Percentiles rank a stretch among this genome's conserved stretches.
phyloP scores from a whole-genome alignment of 35 echinoderm and acorn worm genomes.

The Heliocidaris erythrogramma region DNA sequence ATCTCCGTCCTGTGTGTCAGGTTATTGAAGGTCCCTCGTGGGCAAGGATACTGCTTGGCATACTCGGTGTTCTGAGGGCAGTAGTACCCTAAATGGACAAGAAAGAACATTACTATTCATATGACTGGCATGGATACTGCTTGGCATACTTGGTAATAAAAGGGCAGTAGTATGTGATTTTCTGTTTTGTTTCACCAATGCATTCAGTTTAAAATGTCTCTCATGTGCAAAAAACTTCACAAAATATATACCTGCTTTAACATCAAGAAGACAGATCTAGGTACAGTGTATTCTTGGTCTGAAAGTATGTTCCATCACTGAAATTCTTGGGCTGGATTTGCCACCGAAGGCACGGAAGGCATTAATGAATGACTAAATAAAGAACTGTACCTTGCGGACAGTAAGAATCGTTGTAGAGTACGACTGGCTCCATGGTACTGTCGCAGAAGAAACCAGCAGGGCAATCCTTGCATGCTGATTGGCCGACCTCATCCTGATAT shows the following conservation, averaged over 20 bases:
- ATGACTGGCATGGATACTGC: neutral
- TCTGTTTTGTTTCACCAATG: too few species aligned
- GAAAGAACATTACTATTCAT: neutral
- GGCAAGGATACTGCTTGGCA: conserved; percentile 82
- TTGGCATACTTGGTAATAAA: conserved; percentile 10
- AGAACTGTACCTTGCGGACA: conserved; percentile 78
- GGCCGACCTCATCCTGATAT: conserved; percentile 93
- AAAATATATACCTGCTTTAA: too few species aligned
- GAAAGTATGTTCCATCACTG: too few species aligned
- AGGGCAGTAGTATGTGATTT: conserved; percentile 52
- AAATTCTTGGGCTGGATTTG: too few species aligned
- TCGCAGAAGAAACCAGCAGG: conserved; percentile 86
- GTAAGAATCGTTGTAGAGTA: conserved; percentile 84
- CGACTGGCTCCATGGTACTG: conserved; percentile 80
- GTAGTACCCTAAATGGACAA: neutral
- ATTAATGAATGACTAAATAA: conserved; percentile 31
- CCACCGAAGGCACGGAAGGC: too few species aligned
- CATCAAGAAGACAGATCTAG: too few species aligned
- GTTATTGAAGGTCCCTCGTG: conserved; percentile 91
- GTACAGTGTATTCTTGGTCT: too few species aligned
- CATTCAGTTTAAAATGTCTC: too few species aligned
- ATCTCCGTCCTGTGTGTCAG: conserved; percentile 77
- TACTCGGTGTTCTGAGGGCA: conserved; percentile 56
- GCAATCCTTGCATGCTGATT: conserved; percentile 79
- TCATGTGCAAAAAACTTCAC: too few species aligned